phyloP scores from a whole-genome alignment of 2,888 invertebrate species.

The Pomacea canaliculata region DNA sequence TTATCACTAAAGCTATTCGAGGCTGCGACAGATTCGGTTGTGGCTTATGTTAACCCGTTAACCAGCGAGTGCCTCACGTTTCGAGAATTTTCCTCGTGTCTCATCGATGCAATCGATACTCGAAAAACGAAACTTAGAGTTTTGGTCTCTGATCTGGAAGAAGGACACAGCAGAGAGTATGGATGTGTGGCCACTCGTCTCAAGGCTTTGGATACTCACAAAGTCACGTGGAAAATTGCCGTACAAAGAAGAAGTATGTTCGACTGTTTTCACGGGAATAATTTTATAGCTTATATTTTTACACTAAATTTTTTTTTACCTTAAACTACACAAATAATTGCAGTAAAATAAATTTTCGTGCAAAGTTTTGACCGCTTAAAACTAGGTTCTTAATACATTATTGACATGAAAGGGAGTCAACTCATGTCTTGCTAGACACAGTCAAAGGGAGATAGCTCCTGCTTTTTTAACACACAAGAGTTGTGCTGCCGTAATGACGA shows the following conservation, averaged over 20 bases:
- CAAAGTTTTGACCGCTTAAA: too few relatives aligned
- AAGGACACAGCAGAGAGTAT: slow-evolving; percentile 15
- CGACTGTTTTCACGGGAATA: too few relatives aligned
- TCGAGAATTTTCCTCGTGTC: slow-evolving; percentile 16
- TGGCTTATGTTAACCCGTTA: slow-evolving; percentile 11
- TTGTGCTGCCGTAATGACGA: too few relatives aligned
- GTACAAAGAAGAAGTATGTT: slow-evolving; percentile 1
- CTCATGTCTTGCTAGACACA: too few relatives aligned
- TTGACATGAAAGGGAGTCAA: too few relatives aligned
- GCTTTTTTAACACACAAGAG: too few relatives aligned
- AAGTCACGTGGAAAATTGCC: slow-evolving; percentile 2
- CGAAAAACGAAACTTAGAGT: slow-evolving; percentile 11
- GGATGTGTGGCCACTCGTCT: not conserved
- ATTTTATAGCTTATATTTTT: too few relatives aligned
- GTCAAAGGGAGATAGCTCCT: too few relatives aligned
- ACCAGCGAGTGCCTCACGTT: slow-evolving; percentile 12
- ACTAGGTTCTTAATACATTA: too few relatives aligned
- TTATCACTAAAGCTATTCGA: slow-evolving; percentile 18
- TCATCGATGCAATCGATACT: slow-evolving; percentile 12
- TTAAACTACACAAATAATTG: too few relatives aligned
- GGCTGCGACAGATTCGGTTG: not conserved
- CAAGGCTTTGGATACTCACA: not conserved
- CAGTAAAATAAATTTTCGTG: too few relatives aligned
- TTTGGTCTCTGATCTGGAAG: slow-evolving; percentile 16
- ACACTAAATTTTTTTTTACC: too few relatives aligned